Evolutionary conservation across 2,888 invertebrate genomes (phyloP).

Genomic region (Caenorhabditis sp.): DNA sequence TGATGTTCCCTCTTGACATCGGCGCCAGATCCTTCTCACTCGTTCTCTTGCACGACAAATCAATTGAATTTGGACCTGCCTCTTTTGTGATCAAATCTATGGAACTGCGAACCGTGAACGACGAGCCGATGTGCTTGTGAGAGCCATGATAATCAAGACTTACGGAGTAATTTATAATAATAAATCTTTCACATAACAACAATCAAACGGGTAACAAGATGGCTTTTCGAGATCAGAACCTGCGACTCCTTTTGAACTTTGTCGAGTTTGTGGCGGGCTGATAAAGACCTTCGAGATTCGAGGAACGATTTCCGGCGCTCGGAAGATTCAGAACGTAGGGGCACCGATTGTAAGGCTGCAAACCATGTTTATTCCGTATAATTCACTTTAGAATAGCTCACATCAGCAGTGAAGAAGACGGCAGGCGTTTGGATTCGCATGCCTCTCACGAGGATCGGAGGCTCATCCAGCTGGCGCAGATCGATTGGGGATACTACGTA

Average conservation of each 20-base stretch:
- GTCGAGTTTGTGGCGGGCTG: constrained; percentile 33
- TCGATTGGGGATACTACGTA: constrained; percentile 46
- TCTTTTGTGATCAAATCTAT: constrained; percentile 61
- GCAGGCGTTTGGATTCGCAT: constrained; percentile 42
- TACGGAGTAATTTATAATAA: constrained; percentile 39
- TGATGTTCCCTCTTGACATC: constrained; percentile 62
- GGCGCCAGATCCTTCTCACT: constrained; percentile 70
- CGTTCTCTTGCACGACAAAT: constrained; percentile 74
- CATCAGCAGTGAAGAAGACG: constrained; percentile 36
- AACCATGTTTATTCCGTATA: neutral
- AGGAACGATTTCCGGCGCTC: neutral
- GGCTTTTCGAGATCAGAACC: too few species aligned
- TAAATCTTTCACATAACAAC: neutral
- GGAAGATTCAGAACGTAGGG: constrained; percentile 39
- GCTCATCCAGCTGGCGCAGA: constrained; percentile 28
- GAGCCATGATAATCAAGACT: constrained; percentile 13
- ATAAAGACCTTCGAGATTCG: constrained; percentile 21
- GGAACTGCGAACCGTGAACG: constrained; percentile 56
- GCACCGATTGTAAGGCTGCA: constrained; percentile 42
- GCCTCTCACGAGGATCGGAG: constrained; percentile 46
- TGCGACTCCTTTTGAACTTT: constrained; percentile 42
- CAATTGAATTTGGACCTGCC: constrained; percentile 66
- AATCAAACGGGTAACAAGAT: too few species aligned
- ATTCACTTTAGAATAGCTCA: neutral
- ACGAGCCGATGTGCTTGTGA: constrained; percentile 61